Conservation (phyloP, 2,113 vertebrate species). For the Aramus guarauna region DNA sequence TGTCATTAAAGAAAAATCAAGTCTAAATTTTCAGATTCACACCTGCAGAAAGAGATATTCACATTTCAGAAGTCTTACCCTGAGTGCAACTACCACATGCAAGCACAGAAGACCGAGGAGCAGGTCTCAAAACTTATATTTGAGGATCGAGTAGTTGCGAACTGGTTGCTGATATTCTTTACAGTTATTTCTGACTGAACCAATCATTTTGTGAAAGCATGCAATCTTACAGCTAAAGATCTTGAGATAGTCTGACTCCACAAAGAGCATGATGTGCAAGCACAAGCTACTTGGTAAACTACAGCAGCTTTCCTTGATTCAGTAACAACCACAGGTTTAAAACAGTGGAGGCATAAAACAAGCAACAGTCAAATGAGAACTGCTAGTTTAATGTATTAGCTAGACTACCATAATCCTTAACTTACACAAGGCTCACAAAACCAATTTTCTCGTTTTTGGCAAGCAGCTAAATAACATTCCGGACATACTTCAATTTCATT, state of each 20-base stretch:
- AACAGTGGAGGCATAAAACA: not conserved
- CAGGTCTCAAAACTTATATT: not conserved
- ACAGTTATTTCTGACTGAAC: not conserved
- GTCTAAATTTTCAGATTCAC: not conserved
- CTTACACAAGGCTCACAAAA: constrained; percentile 99
- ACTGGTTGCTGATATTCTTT: not conserved
- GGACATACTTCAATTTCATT: constrained; percentile 99
- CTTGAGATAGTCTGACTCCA: not conserved
- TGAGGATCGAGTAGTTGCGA: not conserved
- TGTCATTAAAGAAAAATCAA: not conserved
- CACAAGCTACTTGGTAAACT: not conserved
- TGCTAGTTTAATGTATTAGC: not conserved
- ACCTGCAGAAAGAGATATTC: not conserved
- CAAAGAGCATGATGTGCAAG: not conserved
- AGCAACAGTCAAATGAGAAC: not conserved
- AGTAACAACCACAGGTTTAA: not conserved
- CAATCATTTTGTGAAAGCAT: not conserved
- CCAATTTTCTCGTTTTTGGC: constrained; percentile 99
- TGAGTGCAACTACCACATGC: not conserved
- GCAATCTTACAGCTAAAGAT: not conserved
- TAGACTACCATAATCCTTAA: not conserved
- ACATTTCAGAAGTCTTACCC: not conserved
- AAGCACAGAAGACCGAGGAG: not conserved
- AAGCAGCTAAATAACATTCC: constrained; percentile 97
- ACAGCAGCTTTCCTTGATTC: not conserved